These are phyloP conservation scores for Anas georgica DNA, from an alignment of 2,797 vertebrate species.

Conservation along the genomic window DNA sequence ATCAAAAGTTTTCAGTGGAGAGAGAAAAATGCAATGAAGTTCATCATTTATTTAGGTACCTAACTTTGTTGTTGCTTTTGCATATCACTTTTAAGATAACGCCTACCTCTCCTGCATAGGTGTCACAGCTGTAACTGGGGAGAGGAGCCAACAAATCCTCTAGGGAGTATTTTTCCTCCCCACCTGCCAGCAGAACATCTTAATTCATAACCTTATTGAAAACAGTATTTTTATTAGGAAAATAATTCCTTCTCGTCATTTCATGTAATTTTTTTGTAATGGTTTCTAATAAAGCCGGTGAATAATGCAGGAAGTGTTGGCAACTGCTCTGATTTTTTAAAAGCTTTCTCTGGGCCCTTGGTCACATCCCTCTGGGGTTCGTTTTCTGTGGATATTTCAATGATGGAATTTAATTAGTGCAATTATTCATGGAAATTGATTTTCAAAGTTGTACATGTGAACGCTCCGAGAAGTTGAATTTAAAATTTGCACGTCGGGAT, in stretches of 20 bases:
- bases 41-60: neutral
- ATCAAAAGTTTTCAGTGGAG: neutral
- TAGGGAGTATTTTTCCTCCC: neutral
- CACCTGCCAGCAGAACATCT: neutral
- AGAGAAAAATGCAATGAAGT: neutral
- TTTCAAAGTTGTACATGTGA: neutral
- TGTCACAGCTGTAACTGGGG: neutral
- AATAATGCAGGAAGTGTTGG: neutral
- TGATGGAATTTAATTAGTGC: neutral
- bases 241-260: neutral
- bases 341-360: neutral
- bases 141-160: neutral
- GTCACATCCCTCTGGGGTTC: neutral
- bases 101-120: rapidly evolving
- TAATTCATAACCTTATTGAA: neutral
- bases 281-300: neutral
- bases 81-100: rapidly evolving
- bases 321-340: neutral
- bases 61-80: rapidly evolving
- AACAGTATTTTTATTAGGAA: neutral
- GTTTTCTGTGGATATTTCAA: neutral
- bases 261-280: neutral
- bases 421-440: neutral
- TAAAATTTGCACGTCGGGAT: neutral
- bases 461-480: neutral